A percentile compares a stretch with the other conserved stretches of the same genome.
phyloP scores from a whole-genome alignment of 2,797 vertebrate genomes.

The Echiichthys vipera region DNA sequence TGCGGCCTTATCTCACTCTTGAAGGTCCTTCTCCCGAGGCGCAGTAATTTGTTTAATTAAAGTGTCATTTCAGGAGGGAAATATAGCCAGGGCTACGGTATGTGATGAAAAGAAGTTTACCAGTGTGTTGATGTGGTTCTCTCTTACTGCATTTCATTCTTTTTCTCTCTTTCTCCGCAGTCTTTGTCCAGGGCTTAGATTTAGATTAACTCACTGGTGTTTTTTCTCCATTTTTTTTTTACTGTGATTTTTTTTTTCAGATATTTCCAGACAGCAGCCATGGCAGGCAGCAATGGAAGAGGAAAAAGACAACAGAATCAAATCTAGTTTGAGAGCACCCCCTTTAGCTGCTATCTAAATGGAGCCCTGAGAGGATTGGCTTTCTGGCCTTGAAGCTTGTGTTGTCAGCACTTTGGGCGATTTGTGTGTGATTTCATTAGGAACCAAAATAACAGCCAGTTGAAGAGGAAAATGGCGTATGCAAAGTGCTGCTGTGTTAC shows the following conservation, averaged over 20 bases:
- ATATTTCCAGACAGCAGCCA: conserved; percentile 62
- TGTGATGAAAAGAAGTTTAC: conserved; percentile 83
- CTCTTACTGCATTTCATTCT: conserved; percentile 23
- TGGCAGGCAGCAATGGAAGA: conserved; percentile 52
- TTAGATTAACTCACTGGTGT: conserved; percentile 79
- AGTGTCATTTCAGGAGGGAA: conserved; percentile 87
- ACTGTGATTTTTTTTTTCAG: conserved; percentile 4
- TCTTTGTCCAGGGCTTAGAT: conserved; percentile 77
- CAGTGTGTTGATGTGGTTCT: conserved; percentile 54
- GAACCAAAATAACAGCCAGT: conserved; percentile 80
- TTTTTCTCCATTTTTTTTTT: conserved; percentile 27
- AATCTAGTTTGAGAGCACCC: conserved; percentile 73
- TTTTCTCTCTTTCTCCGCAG: conserved; percentile 25
- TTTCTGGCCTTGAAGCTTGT: conserved; percentile 78
- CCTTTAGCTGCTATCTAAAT: conserved; percentile 78
- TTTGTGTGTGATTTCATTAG: conserved; percentile 87
- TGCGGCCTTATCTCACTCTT: conserved; percentile 82
- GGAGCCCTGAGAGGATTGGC: conserved; percentile 85
- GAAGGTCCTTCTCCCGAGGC: conserved; percentile 84
- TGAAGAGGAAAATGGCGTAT: conserved; percentile 81
- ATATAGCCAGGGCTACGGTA: conserved; percentile 74
- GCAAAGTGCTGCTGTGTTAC: conserved; percentile 72
- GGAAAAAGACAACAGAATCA: conserved; percentile 74
- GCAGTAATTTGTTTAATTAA: conserved; percentile 90
- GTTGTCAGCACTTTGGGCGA: conserved; percentile 86